Evolutionary conservation across 2,888 invertebrate genomes (phyloP).

Genomic region (Cyrtodaria siliqua): DNA sequence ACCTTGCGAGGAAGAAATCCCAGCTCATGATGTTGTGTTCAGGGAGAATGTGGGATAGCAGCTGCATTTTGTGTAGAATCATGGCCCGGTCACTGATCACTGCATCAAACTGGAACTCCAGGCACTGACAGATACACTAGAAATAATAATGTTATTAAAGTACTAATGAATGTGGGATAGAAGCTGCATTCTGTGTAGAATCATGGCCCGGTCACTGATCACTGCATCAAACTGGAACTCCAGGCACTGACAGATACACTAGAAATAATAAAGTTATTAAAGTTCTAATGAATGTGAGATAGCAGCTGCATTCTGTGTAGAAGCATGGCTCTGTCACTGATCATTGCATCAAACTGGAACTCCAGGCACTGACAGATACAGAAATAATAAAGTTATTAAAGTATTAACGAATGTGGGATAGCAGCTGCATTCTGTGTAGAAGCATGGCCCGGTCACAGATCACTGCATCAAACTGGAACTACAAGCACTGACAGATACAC

Average conservation of each 20-base stretch:
- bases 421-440: conserved; percentile 96
- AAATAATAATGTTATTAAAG: too few species aligned
- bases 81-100: conserved; percentile 98
- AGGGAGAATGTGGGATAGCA: conserved; percentile 96
- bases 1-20: conserved; percentile 99
- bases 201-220: conserved; percentile 98
- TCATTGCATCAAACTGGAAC: conserved; percentile 98
- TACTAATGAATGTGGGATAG: conserved; percentile 96
- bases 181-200: conserved; percentile 97
- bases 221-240: conserved; percentile 99
- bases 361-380: conserved; percentile 97
- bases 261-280: conserved; percentile 49
- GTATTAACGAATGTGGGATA: conserved; percentile 97
- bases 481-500: conserved; percentile 96
- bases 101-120: conserved; percentile 99
- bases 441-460: conserved; percentile 99
- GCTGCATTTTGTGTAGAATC: conserved; percentile 97
- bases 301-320: conserved; percentile 97
- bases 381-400: conserved; percentile 77
- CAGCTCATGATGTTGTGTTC: conserved; percentile 96
- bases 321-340: conserved; percentile 98
- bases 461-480: conserved; percentile 99
- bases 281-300: conserved; percentile 95
- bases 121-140: conserved; percentile 93
- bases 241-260: conserved; percentile 94